phyloP scores from a whole-genome alignment of 2,888 invertebrate genomes.

The Cyclophora punctaria region DNA sequence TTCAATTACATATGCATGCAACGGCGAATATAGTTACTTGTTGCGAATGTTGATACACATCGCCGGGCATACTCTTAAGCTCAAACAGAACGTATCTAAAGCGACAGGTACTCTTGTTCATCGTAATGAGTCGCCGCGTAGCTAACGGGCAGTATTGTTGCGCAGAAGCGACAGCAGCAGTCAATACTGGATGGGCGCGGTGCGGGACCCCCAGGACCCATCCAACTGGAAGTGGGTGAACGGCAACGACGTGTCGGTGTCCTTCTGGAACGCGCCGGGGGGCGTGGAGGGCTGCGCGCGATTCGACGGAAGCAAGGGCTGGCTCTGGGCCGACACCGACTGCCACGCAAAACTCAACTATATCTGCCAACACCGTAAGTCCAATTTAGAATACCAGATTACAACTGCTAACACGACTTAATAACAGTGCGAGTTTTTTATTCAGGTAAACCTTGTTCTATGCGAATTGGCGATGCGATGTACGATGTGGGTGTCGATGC shows the following conservation, averaged over 20 bases:
- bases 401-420: neutral
- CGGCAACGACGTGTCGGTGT: constrained; percentile 90
- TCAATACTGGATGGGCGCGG: constrained; percentile 96
- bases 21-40: no score
- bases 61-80: no score
- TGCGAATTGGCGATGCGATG: constrained; percentile 1
- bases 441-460: no score
- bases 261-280: constrained; percentile 93
- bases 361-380: constrained; percentile 95
- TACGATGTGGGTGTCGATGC: no score
- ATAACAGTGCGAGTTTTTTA: constrained; percentile 7
- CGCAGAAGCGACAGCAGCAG: constrained; percentile 89
- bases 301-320: constrained; percentile 94
- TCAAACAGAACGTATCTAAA: no score
- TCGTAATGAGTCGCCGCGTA: neutral
- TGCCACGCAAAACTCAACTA: constrained; percentile 89
- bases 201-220: constrained; percentile 85
- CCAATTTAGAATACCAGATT: constrained; percentile 15
- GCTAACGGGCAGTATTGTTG: constrained; percentile 16
- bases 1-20: no score
- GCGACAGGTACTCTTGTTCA: no score
- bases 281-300: constrained; percentile 89
- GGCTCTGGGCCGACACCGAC: constrained; percentile 96
- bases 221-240: constrained; percentile 93
- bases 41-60: no score